Base-by-base conservation (phyloP, 35 echinoderm and acorn worm genomes). In the Holothuria glaberrima region DNA sequence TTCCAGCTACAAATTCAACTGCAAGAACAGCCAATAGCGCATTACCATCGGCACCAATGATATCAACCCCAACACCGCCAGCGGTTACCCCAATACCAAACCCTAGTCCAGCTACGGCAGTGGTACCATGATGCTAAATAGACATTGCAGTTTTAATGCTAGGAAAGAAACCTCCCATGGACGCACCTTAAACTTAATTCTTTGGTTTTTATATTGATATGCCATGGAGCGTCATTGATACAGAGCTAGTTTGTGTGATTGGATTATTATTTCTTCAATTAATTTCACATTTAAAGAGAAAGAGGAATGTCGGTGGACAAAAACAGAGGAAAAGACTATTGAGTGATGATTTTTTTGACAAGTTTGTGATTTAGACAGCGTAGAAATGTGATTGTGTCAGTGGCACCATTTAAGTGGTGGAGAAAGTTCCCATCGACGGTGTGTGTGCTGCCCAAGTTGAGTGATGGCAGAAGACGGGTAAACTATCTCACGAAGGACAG, bases 51-150 rank as follows among this genome's bases (percentile, higher is more conserved):
- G 69, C 94, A 44, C 94, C 94, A 9, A 60, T 96, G 72, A 92
- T 96, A 93, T 75, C 94, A 32, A 90, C 94, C n/a, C 94, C 94
- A 9, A 86, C 91, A 80, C 86, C 94, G 29, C 94, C 92, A 67
- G 70, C 94, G 10, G 82, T 96, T 4, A 84, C 91, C 58, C 91
- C 94, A 22, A 93, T 96, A 86, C 94, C 91, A 63, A 96, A 93
- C 88, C 87, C 94, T 21, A 96, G 91, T 77, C 94, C 94, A 44
- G 91, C 91, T 61, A 81, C 94, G 19, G 91, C 94, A 30, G 94
- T 93, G 44, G 94, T 88, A 86, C 94, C 94, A 66, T 96, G 88
- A 89, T 67, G 85, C 25, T 61, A 30, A 84, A 5, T 56, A 36
- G 25, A 84, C 33, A 84, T 84, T 69, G 31, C 74, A 9, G 44